Percentiles rank a stretch among this genome's conserved stretches.
These are phyloP conservation scores for Aulostomus chinensis DNA, from an alignment of 2,797 vertebrate genomes.

Conservation along the genomic window DNA sequence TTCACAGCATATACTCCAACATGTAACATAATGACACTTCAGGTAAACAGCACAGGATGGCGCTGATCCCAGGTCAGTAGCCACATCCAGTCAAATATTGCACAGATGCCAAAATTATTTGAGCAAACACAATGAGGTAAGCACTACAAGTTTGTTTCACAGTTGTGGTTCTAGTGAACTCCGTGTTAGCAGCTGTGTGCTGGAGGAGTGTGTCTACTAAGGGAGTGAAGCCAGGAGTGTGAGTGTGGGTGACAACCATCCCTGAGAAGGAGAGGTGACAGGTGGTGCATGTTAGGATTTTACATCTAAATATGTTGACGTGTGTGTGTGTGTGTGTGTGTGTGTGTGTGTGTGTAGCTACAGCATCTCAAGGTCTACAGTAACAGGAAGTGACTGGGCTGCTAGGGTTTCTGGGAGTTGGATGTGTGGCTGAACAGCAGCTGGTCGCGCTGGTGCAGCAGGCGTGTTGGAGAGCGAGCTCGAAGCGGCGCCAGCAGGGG, in stretches of 20 bases:
- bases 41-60: conserved; percentile 43
- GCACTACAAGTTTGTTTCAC: conserved; percentile 24
- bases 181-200: conserved; percentile 3
- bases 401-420: conserved; percentile 45
- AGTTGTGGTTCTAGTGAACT: conserved; percentile 24
- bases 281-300: too few relatives aligned
- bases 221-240: conserved; percentile 9
- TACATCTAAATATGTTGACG: not conserved
- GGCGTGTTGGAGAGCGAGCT: conserved; percentile 84
- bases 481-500: conserved; percentile 82
- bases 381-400: not conserved
- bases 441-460: conserved; percentile 85
- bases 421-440: conserved; percentile 69
- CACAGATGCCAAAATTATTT: conserved; percentile 10
- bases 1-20: conserved; percentile 55
- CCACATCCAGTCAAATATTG: conserved; percentile 29
- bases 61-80: conserved; percentile 26
- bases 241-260: conserved; percentile 44
- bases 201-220: not conserved
- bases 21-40: conserved; percentile 39
- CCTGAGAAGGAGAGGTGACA: conserved; percentile 62
- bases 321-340: conserved; percentile 6
- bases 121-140: conserved; percentile 33
- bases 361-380: conserved; percentile 3
- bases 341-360: not conserved